phyloP scores from a whole-genome alignment of 1,140 invertebrate species.

The Bombus affinis region DNA sequence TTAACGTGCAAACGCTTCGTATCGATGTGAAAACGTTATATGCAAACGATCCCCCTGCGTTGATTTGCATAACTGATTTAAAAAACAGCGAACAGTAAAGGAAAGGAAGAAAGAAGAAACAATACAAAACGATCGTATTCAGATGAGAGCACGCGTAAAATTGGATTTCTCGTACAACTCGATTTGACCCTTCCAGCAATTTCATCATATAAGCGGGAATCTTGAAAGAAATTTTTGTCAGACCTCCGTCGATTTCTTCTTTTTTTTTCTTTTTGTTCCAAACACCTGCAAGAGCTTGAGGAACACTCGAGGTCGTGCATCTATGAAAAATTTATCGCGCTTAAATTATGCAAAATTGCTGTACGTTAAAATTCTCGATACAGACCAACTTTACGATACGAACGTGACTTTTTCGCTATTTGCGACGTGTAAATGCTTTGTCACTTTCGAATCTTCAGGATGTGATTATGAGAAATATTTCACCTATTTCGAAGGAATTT shows the following conservation, averaged over 20 bases:
- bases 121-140: background rate
- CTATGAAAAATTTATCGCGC: slow-evolving; percentile 12
- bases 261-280: background rate
- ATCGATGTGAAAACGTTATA: background rate
- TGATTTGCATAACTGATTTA: background rate
- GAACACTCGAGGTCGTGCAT: too few relatives aligned
- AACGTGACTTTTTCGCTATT: background rate
- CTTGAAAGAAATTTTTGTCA: too few relatives aligned
- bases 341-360: slow-evolving; percentile 16
- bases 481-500: background rate
- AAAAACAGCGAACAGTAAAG: background rate
- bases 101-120: background rate
- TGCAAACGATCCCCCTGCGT: background rate
- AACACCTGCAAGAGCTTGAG: background rate
- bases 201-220: background rate
- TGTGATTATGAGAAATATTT: background rate
- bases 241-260: background rate
- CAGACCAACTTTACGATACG: background rate
- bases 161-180: background rate
- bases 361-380: background rate
- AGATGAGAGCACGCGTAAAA: background rate
- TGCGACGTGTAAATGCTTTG: background rate
- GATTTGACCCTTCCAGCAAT: background rate
- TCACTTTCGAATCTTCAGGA: background rate
- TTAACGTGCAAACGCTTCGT: background rate